phyloP scores from a whole-genome alignment of 2,888 invertebrate species.

The Beris chalybata region DNA sequence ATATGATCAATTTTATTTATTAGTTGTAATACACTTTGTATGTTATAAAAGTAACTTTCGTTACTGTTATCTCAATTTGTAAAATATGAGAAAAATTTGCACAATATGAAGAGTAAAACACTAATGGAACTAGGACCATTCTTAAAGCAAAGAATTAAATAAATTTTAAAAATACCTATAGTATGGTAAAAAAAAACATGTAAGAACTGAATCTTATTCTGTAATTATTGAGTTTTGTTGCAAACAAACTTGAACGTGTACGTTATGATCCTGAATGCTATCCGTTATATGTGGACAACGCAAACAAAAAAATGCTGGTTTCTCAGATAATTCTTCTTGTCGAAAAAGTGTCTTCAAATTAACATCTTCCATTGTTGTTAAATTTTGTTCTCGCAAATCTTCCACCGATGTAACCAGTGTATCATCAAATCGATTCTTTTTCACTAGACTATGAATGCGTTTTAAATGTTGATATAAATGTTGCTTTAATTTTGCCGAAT shows the following conservation, averaged over 20 bases:
- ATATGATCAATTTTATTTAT: too few species aligned
- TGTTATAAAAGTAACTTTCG: too few species aligned
- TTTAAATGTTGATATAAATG: constrained; percentile 35
- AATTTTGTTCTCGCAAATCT: not conserved
- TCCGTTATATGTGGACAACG: constrained; percentile 5
- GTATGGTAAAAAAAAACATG: too few species aligned
- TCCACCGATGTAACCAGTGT: constrained; percentile 3
- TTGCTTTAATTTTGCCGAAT: constrained; percentile 36
- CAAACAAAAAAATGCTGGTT: constrained; percentile 20
- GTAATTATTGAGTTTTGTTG: too few species aligned
- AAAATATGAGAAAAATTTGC: too few species aligned
- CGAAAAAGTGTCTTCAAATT: not conserved
- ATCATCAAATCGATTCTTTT: constrained; percentile 20
- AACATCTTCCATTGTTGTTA: not conserved
- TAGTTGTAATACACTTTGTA: too few species aligned
- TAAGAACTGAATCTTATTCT: too few species aligned
- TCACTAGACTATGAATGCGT: constrained; percentile 28
- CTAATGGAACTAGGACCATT: too few species aligned
- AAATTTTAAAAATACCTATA: too few species aligned
- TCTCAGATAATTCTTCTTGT: not conserved
- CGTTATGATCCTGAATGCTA: constrained; percentile 8
- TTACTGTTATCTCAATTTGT: too few species aligned
- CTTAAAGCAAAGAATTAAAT: too few species aligned
- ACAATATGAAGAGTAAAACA: too few species aligned
- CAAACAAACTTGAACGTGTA: constrained; percentile 18